Percentiles rank a stretch among this genome's conserved stretches.
phyloP scores from a whole-genome alignment of 2,888 invertebrate species.

The Pinctada fucata region DNA sequence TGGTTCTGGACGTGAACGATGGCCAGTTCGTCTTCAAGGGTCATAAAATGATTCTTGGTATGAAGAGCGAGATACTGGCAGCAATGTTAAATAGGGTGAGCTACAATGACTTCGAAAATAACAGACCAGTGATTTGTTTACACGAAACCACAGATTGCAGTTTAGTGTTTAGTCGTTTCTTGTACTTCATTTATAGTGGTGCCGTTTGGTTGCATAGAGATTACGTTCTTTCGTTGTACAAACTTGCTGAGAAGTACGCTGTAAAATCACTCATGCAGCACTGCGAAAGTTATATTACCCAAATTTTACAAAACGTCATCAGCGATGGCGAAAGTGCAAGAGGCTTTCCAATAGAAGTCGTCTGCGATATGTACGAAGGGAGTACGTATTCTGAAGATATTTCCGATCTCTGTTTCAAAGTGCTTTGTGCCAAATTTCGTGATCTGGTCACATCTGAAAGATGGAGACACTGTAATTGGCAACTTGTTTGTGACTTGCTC shows the following conservation, averaged over 20 bases:
- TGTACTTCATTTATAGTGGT: conserved; percentile 74
- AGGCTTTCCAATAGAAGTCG: conserved; percentile 54
- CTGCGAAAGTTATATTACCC: conserved; percentile 70
- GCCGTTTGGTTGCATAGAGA: conserved; percentile 72
- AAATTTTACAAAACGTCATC: conserved; percentile 60
- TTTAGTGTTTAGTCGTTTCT: conserved; percentile 70
- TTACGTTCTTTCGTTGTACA: conserved; percentile 71
- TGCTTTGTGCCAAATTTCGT: conserved; percentile 64
- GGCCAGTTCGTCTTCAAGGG: conserved; percentile 66
- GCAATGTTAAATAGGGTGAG: conserved; percentile 60
- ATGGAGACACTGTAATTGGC: conserved; percentile 64
- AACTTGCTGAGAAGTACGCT: conserved; percentile 72
- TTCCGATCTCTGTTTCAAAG: conserved; percentile 60
- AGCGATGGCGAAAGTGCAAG: conserved; percentile 49
- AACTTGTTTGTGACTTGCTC: conserved; percentile 65
- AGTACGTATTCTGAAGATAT: conserved; percentile 56
- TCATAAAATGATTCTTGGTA: conserved; percentile 69
- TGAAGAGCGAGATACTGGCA: conserved; percentile 67
- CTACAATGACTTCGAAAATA: conserved; percentile 43
- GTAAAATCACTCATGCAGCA: conserved; percentile 68
- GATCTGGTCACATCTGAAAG: conserved; percentile 60
- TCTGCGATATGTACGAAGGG: conserved; percentile 55
- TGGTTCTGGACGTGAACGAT: conserved; percentile 64
- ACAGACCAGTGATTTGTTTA: conserved; percentile 59
- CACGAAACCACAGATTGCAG: conserved; percentile 69